phyloP scores from a whole-genome alignment of 2,113 vertebrate genomes.

The Albula glossodonta region DNA sequence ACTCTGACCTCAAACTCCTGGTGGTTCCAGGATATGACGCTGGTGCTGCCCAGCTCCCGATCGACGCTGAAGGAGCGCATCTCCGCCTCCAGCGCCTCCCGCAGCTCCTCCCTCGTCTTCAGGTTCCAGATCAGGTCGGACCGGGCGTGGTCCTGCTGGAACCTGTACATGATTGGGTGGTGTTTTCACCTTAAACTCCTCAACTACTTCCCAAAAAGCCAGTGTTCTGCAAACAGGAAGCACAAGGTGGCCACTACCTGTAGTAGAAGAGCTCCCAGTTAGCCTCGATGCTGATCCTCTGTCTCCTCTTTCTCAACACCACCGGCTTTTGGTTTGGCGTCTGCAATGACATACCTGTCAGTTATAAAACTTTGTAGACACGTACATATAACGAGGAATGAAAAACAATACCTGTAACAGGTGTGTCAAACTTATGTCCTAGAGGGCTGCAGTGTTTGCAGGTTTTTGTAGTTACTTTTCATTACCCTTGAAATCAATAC shows the following conservation, averaged over 20 bases:
- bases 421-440: too few relatives aligned
- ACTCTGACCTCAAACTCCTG: conserved; percentile 92
- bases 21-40: conserved; percentile 96
- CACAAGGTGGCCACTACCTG: conserved; percentile 68
- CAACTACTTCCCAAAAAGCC: too few relatives aligned
- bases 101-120: conserved; percentile 93
- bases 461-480: too few relatives aligned
- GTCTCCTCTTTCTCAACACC: conserved; percentile 90
- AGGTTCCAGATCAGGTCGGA: conserved; percentile 98
- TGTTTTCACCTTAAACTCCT: too few relatives aligned
- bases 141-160: conserved; percentile 89
- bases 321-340: conserved; percentile 94
- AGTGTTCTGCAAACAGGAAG: too few relatives aligned
- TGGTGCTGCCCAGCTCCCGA: conserved; percentile 90
- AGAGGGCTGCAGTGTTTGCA: too few relatives aligned
- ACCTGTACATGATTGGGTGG: conserved; percentile 63
- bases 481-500: too few relatives aligned
- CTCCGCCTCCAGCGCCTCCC: conserved; percentile 91
- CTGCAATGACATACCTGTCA: conserved; percentile 65
- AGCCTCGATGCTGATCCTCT: conserved; percentile 96
- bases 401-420: too few relatives aligned
- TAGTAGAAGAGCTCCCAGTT: conserved; percentile 99
- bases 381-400: too few relatives aligned
- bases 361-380: background rate
- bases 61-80: conserved; percentile 93